Evolutionary conservation across 2,888 invertebrate genomes (phyloP), one percentile per base, ranked within the genome.

Genomic region (Deladenus siricidicola): DNA sequence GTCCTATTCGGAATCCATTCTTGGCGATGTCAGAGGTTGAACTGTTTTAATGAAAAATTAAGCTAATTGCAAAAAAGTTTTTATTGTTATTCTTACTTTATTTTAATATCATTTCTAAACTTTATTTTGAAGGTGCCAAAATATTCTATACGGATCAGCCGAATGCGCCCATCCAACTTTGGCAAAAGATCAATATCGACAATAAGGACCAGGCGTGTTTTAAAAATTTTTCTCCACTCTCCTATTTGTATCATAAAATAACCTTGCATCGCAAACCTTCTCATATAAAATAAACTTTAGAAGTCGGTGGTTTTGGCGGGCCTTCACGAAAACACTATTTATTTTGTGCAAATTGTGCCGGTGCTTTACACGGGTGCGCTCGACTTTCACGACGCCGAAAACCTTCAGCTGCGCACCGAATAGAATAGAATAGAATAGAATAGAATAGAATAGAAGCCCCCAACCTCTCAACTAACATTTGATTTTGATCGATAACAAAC

Each of bases 301-400:
- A 72, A 66, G n/a, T 66, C 70, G 10, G 60, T 73, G 6, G 61
- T 65, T 4, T 51, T 75, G 24, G 45, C 57, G 19, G 62, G 72
- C 44, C 61, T 75, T 44, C 62, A 65, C 24, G 69, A 66, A 60
- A 71, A 73, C 23, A 60, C 65, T 17, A 62, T 66, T 17, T 75
- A 75, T 62, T 66, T 65, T 24, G 72, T 75, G 17, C 69, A 71
- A 61, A 74, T 75, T 53, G 65, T 74, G 10, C 75, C 75, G 24
- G 58, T 64, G 34, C 62, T 69, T 49, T 48, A 28, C 42, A 57
- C 50, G 47, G 72, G 71, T n/a, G 68, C 69, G 42, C 65, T 67
- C 21, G 70, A 72, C 55, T 73, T 62, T 53, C 58, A 58, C 19
- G 62, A 67, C 17, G 44, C 66, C n/a, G 70, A 72, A 30, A 63